phyloP scores from a whole-genome alignment of 2,113 vertebrate genomes.

The Chloropsis cyanopogon region DNA sequence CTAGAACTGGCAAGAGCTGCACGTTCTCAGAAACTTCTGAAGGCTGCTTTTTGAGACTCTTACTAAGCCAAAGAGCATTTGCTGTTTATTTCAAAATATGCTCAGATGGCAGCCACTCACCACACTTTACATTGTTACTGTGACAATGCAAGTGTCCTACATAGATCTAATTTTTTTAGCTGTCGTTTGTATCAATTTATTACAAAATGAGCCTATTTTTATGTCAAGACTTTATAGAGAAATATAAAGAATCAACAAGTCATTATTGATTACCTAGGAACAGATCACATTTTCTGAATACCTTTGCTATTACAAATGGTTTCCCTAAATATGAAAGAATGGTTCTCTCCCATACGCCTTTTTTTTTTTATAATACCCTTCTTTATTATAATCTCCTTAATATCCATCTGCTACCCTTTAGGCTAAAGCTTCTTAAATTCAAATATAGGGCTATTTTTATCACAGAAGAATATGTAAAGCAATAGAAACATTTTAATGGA shows the following conservation, averaged over 20 bases:
- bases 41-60: not conserved
- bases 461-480: conserved; percentile 77
- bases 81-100: not conserved
- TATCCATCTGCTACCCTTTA: conserved; percentile 79
- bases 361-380: conserved; percentile 69
- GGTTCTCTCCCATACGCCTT: not conserved
- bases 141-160: not conserved
- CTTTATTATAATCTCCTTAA: conserved; percentile 81
- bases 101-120: not conserved
- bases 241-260: not conserved
- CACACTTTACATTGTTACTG: not conserved
- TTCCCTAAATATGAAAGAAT: conserved; percentile 52
- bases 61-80: not conserved
- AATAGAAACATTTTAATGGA: conserved; percentile 79
- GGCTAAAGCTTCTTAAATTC: conserved; percentile 78
- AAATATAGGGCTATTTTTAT: conserved; percentile 79
- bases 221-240: not conserved
- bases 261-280: not conserved
- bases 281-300: conserved; percentile 13
- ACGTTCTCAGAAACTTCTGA: not conserved
- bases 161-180: not conserved
- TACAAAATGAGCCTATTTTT: not conserved
- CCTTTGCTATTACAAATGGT: conserved; percentile 15
- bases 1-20: not conserved
- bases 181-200: not conserved